These are phyloP conservation scores for Tetraodon nigroviridis DNA, from an alignment of 2,113 vertebrate genomes.

Conservation along the genomic window DNA sequence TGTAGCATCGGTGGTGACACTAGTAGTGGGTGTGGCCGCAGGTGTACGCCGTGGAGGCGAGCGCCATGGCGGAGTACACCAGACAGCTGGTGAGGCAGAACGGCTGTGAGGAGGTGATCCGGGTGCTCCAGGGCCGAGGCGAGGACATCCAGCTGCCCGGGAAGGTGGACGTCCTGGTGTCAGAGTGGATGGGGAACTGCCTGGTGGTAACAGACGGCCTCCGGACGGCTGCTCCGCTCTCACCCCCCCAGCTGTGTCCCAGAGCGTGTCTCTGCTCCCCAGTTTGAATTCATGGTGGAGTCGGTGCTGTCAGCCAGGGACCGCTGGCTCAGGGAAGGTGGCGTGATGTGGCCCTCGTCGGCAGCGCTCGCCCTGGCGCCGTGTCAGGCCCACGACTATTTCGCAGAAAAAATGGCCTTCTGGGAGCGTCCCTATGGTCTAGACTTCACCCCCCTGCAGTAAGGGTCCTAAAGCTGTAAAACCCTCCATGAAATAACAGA, in stretches of 20 bases:
- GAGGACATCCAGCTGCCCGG: constrained; percentile 75
- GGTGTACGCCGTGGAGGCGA: constrained; percentile 82
- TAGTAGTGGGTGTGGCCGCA: constrained; percentile 26
- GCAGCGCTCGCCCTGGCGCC: constrained; percentile 75
- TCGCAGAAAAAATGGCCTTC: constrained; percentile 76
- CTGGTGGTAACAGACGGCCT: constrained; percentile 71
- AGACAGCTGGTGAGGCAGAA: constrained; percentile 75
- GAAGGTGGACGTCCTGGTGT: constrained; percentile 80
- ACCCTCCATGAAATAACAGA: neutral
- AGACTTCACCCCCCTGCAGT: constrained; percentile 77
- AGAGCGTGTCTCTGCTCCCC: neutral
- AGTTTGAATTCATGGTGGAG: constrained; percentile 87
- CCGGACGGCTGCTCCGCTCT: neutral
- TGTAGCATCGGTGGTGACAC: neutral
- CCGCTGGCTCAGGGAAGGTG: constrained; percentile 75
- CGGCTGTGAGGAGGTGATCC: constrained; percentile 68
- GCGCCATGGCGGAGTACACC: constrained; percentile 77
- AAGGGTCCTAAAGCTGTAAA: constrained; percentile 23
- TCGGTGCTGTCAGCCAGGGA: constrained; percentile 78
- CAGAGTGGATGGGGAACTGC: constrained; percentile 86
- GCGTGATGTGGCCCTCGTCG: constrained; percentile 78
- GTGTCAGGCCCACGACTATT: constrained; percentile 75
- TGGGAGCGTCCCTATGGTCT: constrained; percentile 79
- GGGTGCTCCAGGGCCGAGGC: constrained; percentile 73
- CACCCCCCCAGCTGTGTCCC: neutral